phyloP scores from a whole-genome alignment of 2,888 invertebrate species.

The Alcis repandata region DNA sequence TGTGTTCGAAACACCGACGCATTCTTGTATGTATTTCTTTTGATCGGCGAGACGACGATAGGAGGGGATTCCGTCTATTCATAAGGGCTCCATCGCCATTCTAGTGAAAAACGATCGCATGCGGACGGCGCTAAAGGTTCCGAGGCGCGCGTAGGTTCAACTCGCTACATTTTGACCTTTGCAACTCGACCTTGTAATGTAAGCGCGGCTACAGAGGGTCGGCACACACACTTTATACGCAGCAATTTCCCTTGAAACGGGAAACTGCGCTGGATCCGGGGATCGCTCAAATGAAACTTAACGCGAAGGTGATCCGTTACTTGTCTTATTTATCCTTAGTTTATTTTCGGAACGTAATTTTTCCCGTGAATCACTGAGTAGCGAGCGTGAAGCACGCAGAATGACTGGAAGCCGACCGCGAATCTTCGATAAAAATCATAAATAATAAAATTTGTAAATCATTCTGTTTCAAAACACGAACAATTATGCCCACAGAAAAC shows the following conservation, averaged over 20 bases:
- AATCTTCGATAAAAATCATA: conserved; percentile 9
- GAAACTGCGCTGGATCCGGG: conserved; percentile 11
- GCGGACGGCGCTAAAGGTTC: conserved; percentile 33
- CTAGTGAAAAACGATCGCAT: conserved; percentile 37
- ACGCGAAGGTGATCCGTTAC: conserved; percentile 17
- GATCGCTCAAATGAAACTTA: conserved; percentile 14
- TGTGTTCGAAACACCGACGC: conserved; percentile 61
- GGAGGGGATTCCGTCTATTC: conserved; percentile 51
- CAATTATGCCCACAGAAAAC: neutral
- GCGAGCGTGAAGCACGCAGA: conserved; percentile 23
- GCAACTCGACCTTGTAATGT: conserved; percentile 21
- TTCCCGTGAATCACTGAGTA: conserved; percentile 24
- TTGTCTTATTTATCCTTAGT: conserved; percentile 23
- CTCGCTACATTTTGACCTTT: conserved; percentile 37
- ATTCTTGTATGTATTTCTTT: conserved; percentile 68
- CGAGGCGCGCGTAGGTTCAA: conserved; percentile 29
- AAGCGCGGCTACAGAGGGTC: conserved; percentile 9
- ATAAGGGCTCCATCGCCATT: conserved; percentile 50
- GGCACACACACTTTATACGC: neutral
- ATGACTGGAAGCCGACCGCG: neutral
- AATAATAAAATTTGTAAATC: conserved; percentile 4
- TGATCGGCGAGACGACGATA: conserved; percentile 40
- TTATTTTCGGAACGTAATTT: conserved; percentile 28
- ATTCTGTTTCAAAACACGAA: conserved; percentile 3
- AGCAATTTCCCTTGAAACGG: conserved; percentile 15